Percentiles rank a stretch among this genome's conserved stretches.
Conservation (phyloP, 2,113 vertebrate genomes). For the Lamprologus lemairii region DNA sequence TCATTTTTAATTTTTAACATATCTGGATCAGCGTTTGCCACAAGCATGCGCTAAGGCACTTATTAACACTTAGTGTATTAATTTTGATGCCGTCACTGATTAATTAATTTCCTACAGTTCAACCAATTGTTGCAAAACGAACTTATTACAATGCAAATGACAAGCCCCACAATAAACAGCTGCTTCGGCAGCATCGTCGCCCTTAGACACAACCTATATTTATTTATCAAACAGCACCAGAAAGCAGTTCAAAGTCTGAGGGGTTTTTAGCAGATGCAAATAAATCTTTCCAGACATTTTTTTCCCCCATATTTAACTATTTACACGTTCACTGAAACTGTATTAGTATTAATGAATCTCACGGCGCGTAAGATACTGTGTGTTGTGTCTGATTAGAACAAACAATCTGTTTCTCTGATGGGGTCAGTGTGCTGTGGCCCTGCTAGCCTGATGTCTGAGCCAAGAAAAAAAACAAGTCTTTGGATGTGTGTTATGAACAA, state of each 20-base stretch:
- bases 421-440: background rate
- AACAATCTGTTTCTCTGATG: background rate
- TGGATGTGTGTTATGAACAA: background rate
- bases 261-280: background rate
- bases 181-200: background rate
- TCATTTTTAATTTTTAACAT: background rate
- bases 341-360: background rate
- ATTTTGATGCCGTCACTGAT: background rate
- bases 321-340: background rate
- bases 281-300: background rate
- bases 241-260: background rate
- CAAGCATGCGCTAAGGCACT: background rate
- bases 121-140: background rate
- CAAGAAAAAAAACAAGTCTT: background rate
- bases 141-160: background rate
- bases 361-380: background rate
- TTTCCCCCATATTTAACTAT: accelerated
- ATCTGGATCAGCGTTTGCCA: background rate
- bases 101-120: background rate
- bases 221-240: background rate
- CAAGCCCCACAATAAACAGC: background rate
- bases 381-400: conserved; percentile 24
- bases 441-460: background rate
- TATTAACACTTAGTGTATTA: background rate
- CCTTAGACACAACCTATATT: background rate